Conservation (phyloP, 92 coral and sea anemone genomes). For the Epizoanthus scotinus region DNA sequence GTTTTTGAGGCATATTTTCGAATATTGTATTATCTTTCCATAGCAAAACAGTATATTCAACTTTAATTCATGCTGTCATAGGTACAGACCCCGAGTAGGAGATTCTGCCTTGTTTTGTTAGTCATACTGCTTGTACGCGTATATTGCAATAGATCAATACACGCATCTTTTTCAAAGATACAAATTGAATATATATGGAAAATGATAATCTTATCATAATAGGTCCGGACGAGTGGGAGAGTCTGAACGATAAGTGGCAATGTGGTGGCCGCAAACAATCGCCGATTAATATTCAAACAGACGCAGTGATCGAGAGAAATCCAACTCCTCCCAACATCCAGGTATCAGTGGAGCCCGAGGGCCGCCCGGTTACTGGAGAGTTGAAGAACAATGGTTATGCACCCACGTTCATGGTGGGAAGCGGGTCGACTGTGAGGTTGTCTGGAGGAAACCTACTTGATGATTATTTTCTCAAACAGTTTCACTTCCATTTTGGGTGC, state of each 20-base stretch:
- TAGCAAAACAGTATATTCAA: too few species aligned
- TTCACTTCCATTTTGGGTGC: conserved; percentile 7
- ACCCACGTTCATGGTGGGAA: conserved; percentile 51
- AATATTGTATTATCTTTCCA: too few species aligned
- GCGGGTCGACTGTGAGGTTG: conserved; percentile 45
- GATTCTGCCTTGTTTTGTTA: too few species aligned
- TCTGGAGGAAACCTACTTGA: conserved; percentile 60
- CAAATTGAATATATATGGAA: too few species aligned
- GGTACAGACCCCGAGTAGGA: too few species aligned
- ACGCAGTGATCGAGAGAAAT: conserved; percentile 54
- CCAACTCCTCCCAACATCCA: conserved; percentile 61
- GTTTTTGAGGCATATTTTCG: too few species aligned
- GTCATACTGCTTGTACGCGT: too few species aligned
- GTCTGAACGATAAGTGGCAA: conserved; percentile 48
- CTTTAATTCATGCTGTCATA: too few species aligned
- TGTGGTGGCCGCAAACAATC: conserved; percentile 42
- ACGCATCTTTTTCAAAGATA: too few species aligned
- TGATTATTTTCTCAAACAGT: conserved; percentile 42
- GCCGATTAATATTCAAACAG: conserved; percentile 44
- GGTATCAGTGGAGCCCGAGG: conserved; percentile 53
- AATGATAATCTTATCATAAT: neutral
- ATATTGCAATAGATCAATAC: too few species aligned
- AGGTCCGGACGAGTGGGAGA: conserved; percentile 69
- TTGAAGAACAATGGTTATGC: conserved; percentile 60
- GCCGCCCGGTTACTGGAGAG: conserved; percentile 59